Evolutionary conservation across 37 sponge, comb jelly and placozoan genomes (phyloP).

Genomic region (Amphimedon queenslandica): DNA sequence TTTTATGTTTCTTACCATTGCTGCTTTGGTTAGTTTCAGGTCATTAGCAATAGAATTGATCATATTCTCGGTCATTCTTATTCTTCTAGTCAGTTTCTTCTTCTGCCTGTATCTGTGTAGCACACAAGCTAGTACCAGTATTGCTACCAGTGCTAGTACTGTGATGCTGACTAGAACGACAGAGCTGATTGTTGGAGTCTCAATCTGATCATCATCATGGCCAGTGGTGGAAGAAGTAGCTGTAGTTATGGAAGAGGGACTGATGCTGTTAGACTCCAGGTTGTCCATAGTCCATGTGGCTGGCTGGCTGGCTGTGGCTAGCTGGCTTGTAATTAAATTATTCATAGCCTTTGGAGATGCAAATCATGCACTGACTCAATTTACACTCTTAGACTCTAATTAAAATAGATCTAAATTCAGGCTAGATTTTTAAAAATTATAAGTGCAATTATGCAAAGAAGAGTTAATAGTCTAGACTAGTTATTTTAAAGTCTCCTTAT

Average conservation of each 20-base stretch:
- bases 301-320: no score
- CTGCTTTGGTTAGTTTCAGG: not conserved
- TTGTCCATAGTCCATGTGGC: not conserved
- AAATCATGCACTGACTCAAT: not conserved
- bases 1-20: no score
- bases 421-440: no score
- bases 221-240: not conserved
- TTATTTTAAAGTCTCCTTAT: no score
- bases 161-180: slow-evolving; percentile 27
- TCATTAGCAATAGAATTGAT: slow-evolving; percentile 24
- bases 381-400: no score
- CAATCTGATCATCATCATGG: not conserved
- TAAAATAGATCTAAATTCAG: no score
- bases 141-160: slow-evolving; percentile 2
- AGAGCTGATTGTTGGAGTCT: not conserved
- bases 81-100: slow-evolving; percentile 14
- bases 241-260: not conserved
- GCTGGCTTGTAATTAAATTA: no score
- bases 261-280: not conserved
- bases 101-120: slow-evolving; percentile 34
- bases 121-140: slow-evolving; percentile 15
- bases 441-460: no score
- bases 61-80: slow-evolving; percentile 29
- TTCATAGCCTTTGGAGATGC: not conserved
- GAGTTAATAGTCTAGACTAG: no score